Conservation (phyloP, 2,888 invertebrate species). For the Hypselothyrea guttata region DNA sequence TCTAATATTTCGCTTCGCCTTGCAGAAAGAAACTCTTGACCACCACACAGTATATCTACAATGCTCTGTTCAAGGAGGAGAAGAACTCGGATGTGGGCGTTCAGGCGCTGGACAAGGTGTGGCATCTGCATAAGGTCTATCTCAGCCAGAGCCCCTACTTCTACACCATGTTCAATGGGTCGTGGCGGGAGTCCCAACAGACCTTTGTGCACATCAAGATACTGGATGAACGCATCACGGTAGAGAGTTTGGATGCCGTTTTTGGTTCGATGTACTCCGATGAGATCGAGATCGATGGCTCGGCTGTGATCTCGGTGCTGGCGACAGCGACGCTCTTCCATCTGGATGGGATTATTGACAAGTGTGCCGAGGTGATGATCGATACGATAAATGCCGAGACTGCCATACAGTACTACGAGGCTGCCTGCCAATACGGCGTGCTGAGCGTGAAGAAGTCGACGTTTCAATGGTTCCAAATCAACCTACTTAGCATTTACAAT, state of each 20-base stretch:
- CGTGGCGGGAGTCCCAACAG: slow-evolving; percentile 88
- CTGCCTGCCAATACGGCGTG: slow-evolving; percentile 87
- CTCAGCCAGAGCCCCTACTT: slow-evolving; percentile 91
- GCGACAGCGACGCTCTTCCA: slow-evolving; percentile 90
- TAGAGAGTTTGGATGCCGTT: slow-evolving; percentile 87
- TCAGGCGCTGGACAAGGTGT: slow-evolving; percentile 87
- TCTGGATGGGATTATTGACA: slow-evolving; percentile 88
- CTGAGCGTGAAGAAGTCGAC: slow-evolving; percentile 85
- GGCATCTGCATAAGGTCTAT: slow-evolving; percentile 90
- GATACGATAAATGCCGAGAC: slow-evolving; percentile 89
- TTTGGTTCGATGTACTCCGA: slow-evolving; percentile 90
- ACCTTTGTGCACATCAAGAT: slow-evolving; percentile 87
- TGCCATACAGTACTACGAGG: slow-evolving; percentile 87
- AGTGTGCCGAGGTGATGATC: slow-evolving; percentile 88
- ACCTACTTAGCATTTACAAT: slow-evolving; percentile 85
- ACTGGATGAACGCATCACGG: slow-evolving; percentile 87
- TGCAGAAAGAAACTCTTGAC: slow-evolving; percentile 87
- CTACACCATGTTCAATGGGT: slow-evolving; percentile 90
- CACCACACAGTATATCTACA: slow-evolving; percentile 90
- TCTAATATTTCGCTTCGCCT: too few species aligned
- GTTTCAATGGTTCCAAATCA: slow-evolving; percentile 87
- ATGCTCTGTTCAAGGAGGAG: slow-evolving; percentile 89
- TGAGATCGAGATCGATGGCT: slow-evolving; percentile 87
- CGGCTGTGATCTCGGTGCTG: slow-evolving; percentile 86
- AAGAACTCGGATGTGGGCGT: slow-evolving; percentile 89